Base-by-base conservation (phyloP, 2,888 invertebrate species). In the Theodoxus fluviatilis region DNA sequence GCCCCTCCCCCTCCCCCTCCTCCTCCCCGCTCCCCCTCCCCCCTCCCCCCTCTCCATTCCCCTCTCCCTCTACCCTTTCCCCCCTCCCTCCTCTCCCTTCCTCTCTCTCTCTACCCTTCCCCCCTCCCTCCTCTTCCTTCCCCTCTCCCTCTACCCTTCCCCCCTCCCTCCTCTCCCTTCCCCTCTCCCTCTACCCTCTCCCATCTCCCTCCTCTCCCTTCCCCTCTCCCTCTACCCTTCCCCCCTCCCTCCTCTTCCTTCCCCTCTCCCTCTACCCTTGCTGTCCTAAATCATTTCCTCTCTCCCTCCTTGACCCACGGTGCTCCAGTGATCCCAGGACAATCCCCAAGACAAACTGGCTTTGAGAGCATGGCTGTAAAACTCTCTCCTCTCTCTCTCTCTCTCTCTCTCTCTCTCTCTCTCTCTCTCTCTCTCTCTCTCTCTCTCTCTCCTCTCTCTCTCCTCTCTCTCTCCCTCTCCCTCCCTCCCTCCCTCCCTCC, bases 361-460 rank as follows among this genome's bases (percentile, higher is more conserved):
- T n/a, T n/a, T n/a, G n/a, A n/a, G n/a, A n/a, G n/a, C n/a, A n/a
- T n/a, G n/a, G n/a, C n/a, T n/a, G n/a, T n/a, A n/a, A n/a, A n/a
- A n/a, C 65, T 65, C 65, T 43, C 47, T 43, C 47, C 65, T 65
- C 65, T 65, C 65, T 65, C 65, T 65, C 65, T 65, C 65, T 65
- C 65, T 65, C 65, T 65, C 65, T 65, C 65, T 65, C 43, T 43
- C 43, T 43, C 43, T 43, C 47, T 43, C 47, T 43, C 47, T 47
- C 47, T 43, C 49, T 69, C 69, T 69, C 63, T 63, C 63, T 69
- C 69, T 61, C 69, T 69, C 63, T 63, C 57, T 57, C 25, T 22
- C 43, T 43, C 65, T 43, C 40, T 65, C 57, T 31, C 31, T 9
- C 55, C 31, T 9, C 55, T 55, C 9, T 31, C 31, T 9, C 55